Conservation (phyloP, 2,113 vertebrate genomes). For the Sus scrofa region T2T-Sscrofa CM000818.6:67813501-67814000, state of each 20-base stretch:
- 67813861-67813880: too few relatives aligned
- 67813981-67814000: too few relatives aligned
- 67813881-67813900: too few relatives aligned
- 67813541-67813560: neutral
- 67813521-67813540: neutral
- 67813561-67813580: neutral
- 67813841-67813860: too few relatives aligned
- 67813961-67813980: too few relatives aligned
- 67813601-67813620: neutral
- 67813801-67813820: neutral
- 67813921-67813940: too few relatives aligned
- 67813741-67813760: neutral
- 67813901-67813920: too few relatives aligned
- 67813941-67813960: too few relatives aligned
- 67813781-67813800: neutral
- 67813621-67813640: neutral
- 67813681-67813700: conserved; percentile 27
- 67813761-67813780: neutral
- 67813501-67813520: conserved; percentile 22
- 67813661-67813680: conserved; percentile 8
- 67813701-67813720: conserved; percentile 20
- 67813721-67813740: neutral
- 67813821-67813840: neutral
- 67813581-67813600: conserved; percentile 19
- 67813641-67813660: neutral